Conservation (phyloP, 2,888 invertebrate genomes). For the Colostygia pectinataria region DNA sequence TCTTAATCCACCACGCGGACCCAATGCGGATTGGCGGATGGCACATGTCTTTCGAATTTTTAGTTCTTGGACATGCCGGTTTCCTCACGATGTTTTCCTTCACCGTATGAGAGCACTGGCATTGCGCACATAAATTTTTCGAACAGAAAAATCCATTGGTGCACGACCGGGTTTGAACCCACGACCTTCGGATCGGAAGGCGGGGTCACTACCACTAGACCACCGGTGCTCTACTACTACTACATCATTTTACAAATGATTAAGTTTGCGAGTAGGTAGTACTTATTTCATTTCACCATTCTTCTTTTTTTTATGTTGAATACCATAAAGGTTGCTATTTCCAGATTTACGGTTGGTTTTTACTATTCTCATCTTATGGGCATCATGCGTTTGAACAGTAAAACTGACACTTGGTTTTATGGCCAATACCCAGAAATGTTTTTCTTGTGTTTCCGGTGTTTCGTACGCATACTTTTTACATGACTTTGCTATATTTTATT, state of each 20-base stretch:
- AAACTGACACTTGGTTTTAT: slow-evolving; percentile 62
- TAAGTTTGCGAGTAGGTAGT: not conserved
- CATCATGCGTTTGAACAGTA: slow-evolving; percentile 66
- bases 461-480: slow-evolving; percentile 42
- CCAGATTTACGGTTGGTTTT: slow-evolving; percentile 65
- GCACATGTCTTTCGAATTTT: too few relatives aligned
- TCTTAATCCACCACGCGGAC: too few relatives aligned
- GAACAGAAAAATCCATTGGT: too few relatives aligned
- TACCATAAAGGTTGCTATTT: slow-evolving; percentile 63
- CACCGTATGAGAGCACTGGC: too few relatives aligned
- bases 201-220: too few relatives aligned
- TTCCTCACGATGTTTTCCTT: too few relatives aligned
- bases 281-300: slow-evolving; percentile 23
- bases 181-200: too few relatives aligned
- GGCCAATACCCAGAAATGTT: slow-evolving; percentile 56
- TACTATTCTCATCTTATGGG: slow-evolving; percentile 66
- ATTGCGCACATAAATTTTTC: too few relatives aligned
- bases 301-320: slow-evolving; percentile 52
- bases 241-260: not conserved
- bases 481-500: not conserved
- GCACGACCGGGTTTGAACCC: too few relatives aligned
- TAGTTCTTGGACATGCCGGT: too few relatives aligned
- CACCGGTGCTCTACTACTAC: too few relatives aligned
- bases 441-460: slow-evolving; percentile 73
- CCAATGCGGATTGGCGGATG: too few relatives aligned